Percentiles rank a stretch among this genome's conserved stretches.
Conservation (phyloP, 2,888 invertebrate species). For the Julus scanicus region DNA sequence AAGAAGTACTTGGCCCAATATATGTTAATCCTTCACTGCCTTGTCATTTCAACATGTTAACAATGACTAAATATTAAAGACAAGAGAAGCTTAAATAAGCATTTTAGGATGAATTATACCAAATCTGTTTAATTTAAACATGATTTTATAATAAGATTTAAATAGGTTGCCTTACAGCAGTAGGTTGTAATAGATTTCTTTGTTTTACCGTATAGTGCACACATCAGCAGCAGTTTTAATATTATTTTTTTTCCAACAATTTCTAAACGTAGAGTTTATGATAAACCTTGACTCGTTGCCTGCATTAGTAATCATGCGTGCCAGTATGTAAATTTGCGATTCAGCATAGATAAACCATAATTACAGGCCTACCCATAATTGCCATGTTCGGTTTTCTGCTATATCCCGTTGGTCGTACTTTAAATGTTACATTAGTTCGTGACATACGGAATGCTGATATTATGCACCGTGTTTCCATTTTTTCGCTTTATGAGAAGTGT, state of each 20-base stretch:
- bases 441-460: background rate
- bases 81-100: background rate
- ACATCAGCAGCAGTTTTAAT: background rate
- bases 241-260: background rate
- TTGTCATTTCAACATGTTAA: too few species aligned
- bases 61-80: background rate
- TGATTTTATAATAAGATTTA: background rate
- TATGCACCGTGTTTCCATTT: background rate
- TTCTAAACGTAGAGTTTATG: background rate
- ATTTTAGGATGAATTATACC: background rate
- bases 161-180: background rate
- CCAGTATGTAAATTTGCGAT: background rate
- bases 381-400: background rate
- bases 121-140: too few species aligned
- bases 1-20: too few species aligned
- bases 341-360: background rate
- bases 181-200: background rate
- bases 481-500: constrained; percentile 6
- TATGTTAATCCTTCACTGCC: too few species aligned
- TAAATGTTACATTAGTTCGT: background rate
- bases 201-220: background rate
- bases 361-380: constrained; percentile 20
- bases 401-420: constrained; percentile 4
- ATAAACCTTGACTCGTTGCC: background rate
- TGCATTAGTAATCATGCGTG: constrained; percentile 6